A percentile compares a stretch with the other conserved stretches of the same genome.
Conservation (phyloP, 2,888 invertebrate species). For the Tuta absoluta region DNA sequence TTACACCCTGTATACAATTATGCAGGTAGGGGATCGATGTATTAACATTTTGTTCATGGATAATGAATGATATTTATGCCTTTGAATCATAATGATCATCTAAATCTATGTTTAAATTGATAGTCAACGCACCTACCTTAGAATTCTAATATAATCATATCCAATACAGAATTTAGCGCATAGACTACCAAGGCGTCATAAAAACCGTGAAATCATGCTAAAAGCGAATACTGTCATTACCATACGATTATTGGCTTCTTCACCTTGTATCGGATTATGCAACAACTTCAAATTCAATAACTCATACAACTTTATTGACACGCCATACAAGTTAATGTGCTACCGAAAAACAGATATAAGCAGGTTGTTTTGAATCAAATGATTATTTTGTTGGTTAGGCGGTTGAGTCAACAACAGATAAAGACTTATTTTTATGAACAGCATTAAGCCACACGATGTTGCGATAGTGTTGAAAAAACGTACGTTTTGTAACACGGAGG, state of each 20-base stretch:
- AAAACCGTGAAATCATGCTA: constrained; percentile 8
- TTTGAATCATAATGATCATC: too few species aligned
- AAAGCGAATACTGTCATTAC: constrained; percentile 9
- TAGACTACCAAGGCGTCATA: neutral
- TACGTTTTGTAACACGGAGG: too few species aligned
- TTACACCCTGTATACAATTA: too few species aligned
- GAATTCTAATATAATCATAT: too few species aligned
- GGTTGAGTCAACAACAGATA: neutral
- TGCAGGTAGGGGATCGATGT: too few species aligned
- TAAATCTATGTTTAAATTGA: too few species aligned
- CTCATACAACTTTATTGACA: neutral
- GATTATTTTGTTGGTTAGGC: neutral
- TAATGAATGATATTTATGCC: too few species aligned
- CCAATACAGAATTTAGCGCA: neutral
- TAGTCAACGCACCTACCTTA: neutral
- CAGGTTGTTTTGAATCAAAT: neutral
- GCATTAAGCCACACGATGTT: too few species aligned
- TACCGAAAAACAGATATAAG: constrained; percentile 7
- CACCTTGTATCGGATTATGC: constrained; percentile 13
- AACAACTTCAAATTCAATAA: constrained; percentile 1
- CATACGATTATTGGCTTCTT: constrained; percentile 1
- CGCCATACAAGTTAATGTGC: constrained; percentile 4
- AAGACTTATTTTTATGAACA: too few species aligned
- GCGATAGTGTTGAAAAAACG: too few species aligned
- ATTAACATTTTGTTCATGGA: too few species aligned